Conservation (phyloP, 2,888 invertebrate genomes). For the Orgyia antiqua region DNA sequence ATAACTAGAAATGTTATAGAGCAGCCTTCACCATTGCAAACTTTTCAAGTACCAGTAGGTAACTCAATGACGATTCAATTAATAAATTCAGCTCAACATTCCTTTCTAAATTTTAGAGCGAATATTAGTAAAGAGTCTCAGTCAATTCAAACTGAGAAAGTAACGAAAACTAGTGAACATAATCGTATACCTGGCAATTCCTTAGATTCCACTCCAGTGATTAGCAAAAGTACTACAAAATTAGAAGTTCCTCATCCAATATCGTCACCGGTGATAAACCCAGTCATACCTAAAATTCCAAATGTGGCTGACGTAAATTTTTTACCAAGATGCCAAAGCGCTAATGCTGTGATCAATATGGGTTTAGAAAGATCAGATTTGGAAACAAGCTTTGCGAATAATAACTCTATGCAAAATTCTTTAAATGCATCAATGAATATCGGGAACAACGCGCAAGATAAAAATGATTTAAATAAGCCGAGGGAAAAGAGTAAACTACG, state of each 20-base stretch:
- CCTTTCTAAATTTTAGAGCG: constrained; percentile 55
- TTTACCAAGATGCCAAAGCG: constrained; percentile 70
- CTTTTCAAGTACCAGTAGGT: constrained; percentile 51
- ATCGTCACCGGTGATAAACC: constrained; percentile 67
- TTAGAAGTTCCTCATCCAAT: constrained; percentile 71
- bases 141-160: constrained; percentile 61
- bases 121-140: constrained; percentile 60
- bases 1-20: constrained; percentile 62
- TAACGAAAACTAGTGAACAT: constrained; percentile 50
- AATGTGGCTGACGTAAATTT: constrained; percentile 61
- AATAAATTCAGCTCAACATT: constrained; percentile 55
- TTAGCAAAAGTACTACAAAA: constrained; percentile 60
- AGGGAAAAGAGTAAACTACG: constrained; percentile 67
- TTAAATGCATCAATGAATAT: constrained; percentile 55
- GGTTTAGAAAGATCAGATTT: constrained; percentile 60
- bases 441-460: constrained; percentile 45
- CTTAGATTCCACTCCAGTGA: constrained; percentile 48
- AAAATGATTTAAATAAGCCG: constrained; percentile 58
- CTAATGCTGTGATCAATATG: constrained; percentile 60
- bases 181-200: constrained; percentile 46
- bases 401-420: constrained; percentile 44
- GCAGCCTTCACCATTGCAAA: constrained; percentile 51
- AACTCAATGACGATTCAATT: constrained; percentile 69
- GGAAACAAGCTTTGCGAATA: constrained; percentile 48
- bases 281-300: constrained; percentile 65